Base-by-base conservation (phyloP, 2,113 vertebrate genomes). In the Zosterops lateralis region DNA sequence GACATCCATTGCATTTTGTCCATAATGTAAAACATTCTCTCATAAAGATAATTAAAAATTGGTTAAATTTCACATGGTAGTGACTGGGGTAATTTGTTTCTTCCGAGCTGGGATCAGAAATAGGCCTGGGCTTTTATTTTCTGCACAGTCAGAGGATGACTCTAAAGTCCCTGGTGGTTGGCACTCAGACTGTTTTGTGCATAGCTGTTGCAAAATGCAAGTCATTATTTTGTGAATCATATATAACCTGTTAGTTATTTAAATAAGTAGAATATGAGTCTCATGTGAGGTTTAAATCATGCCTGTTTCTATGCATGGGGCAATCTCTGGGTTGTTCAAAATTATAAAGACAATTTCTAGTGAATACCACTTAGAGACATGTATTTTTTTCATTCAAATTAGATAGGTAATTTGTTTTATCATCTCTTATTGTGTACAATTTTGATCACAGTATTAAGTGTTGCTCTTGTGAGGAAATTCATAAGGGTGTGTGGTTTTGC, bases 11-110 rank as follows among this genome's bases (percentile, higher is more conserved):
- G 51, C 1, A 0, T 88, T 95, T 94, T 72, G 18, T 70, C 56
- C 34, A 11, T 89, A 95, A 94, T 76, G 16, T 50, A 79, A 91
- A 87, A 71, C 74, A 76, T 61, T 68, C 28, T 78, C 28, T 82
- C 47, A 67, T 61, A 72, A 72, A 82, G 36, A 89, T 54, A 65
- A 84, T 78, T 89, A 82, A 65, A 89, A 90, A 60, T 68, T 24
- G 31, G 20, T 83, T 85, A 48, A 60, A 76, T 93, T 88, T 47
- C 13, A 10, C 17, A 17, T 92, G 67, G 40, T 36, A 44, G 45
- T 79, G 60, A 10, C 66, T 80, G 62, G 15, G 4, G 6, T 62
- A 75, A 36, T 72, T 91, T 8, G 3, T 87, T 87, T 75, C 15
- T 73, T 78, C 6, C 58, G 58, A 76, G 14, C 50, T 3, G 3